phyloP scores from a whole-genome alignment of 2,797 vertebrate genomes.

The Hemitrygon akajei region DNA sequence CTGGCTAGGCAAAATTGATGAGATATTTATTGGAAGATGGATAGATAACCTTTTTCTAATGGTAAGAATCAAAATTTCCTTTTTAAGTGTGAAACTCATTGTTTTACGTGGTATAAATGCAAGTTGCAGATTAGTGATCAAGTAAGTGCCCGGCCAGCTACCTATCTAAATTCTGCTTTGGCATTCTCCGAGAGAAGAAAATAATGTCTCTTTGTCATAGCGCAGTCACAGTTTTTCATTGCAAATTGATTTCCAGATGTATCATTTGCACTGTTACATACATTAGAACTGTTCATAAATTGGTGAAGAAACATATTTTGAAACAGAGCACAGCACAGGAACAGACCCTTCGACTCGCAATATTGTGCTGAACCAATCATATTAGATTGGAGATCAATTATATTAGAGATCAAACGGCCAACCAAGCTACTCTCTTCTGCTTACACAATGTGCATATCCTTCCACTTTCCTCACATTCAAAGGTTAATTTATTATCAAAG shows the following conservation, averaged over 20 bases:
- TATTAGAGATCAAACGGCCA: no score
- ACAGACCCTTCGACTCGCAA: no score
- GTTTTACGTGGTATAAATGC: not conserved
- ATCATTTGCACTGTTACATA: not conserved
- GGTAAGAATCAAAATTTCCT: constrained; percentile 58
- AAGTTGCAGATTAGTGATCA: not conserved
- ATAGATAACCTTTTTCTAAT: constrained; percentile 86
- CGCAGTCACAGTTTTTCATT: not conserved
- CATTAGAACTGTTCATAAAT: not conserved
- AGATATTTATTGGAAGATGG: constrained; percentile 76
- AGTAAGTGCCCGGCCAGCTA: no score
- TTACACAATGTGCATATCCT: no score
- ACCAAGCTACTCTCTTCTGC: no score
- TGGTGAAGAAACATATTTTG: not conserved
- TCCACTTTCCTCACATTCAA: no score
- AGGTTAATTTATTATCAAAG: no score
- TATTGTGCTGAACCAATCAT: no score
- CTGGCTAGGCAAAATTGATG: constrained; percentile 77
- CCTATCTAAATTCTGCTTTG: not conserved
- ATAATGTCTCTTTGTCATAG: not conserved
- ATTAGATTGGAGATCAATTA: no score
- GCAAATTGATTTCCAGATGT: not conserved
- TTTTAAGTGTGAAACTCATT: not conserved
- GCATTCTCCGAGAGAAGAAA: not conserved
- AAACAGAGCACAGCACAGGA: not conserved